phyloP scores from a whole-genome alignment of 2,797 vertebrate genomes.

The Echeneis naucrates region DNA sequence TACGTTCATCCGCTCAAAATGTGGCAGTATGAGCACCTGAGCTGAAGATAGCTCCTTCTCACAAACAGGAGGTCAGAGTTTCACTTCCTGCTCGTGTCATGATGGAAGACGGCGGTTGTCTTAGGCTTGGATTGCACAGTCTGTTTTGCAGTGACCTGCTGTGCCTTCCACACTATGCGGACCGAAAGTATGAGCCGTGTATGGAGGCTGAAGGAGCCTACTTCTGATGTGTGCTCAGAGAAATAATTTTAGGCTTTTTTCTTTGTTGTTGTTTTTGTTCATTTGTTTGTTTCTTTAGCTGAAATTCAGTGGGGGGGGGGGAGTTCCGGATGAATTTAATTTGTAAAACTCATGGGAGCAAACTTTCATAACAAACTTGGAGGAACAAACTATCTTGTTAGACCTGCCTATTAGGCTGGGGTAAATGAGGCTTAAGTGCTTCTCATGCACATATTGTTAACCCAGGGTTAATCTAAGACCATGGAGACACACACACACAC shows the following conservation, averaged over 20 bases:
- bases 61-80: background rate
- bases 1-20: too few relatives aligned
- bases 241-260: background rate
- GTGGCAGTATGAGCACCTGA: too few relatives aligned
- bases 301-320: background rate
- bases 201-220: conserved; percentile 11
- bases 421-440: too few relatives aligned
- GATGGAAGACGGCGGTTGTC: background rate
- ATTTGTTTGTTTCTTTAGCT: conserved; percentile 7
- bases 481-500: too few relatives aligned
- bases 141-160: conserved; percentile 9
- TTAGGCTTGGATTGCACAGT: conserved; percentile 12
- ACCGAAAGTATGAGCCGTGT: conserved; percentile 34
- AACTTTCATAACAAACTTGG: conserved; percentile 18
- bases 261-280: too few relatives aligned
- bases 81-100: background rate
- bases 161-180: conserved; percentile 21
- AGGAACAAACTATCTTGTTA: conserved; percentile 2
- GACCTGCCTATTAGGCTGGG: background rate
- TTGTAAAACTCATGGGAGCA: background rate
- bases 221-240: background rate
- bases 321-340: conserved; percentile 11
- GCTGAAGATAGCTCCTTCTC: background rate
- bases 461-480: too few relatives aligned
- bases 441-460: too few relatives aligned